Percentiles rank a stretch among this genome's conserved stretches.
Evolutionary conservation across 1,140 invertebrate species (phyloP).

Genomic region (Lepidurus couesii): DNA sequence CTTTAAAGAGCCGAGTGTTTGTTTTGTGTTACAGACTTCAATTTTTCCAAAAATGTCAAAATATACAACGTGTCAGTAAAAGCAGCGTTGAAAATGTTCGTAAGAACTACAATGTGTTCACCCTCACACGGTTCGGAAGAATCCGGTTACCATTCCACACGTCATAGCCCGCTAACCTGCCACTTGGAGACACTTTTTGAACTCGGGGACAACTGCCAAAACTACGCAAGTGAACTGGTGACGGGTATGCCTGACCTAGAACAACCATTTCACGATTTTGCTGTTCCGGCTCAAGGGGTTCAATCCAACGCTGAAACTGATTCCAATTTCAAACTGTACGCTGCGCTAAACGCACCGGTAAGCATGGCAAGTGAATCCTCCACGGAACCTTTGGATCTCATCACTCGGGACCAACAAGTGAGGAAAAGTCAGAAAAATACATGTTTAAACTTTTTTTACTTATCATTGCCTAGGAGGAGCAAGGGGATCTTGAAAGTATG

Average conservation of each 20-base stretch:
- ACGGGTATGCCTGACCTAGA: neutral
- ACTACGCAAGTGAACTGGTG: neutral
- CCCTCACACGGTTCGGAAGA: neutral
- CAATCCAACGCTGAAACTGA: neutral
- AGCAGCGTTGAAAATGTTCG: neutral
- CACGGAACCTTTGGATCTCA: neutral
- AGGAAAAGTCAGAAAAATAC: neutral
- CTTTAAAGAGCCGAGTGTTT: neutral
- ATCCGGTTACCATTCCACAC: neutral
- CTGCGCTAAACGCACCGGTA: neutral
- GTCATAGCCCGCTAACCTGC: neutral
- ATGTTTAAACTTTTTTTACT: neutral
- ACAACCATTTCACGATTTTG: constrained; percentile 1
- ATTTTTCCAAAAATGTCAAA: neutral
- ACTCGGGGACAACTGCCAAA: neutral
- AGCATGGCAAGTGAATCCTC: neutral
- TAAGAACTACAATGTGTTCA: neutral
- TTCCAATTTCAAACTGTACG: neutral
- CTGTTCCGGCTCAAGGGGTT: neutral
- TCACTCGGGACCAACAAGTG: neutral
- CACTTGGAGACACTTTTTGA: neutral
- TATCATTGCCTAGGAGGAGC: neutral
- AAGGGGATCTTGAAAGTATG: neutral
- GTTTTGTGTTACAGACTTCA: neutral
- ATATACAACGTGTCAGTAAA: neutral